phyloP scores from a whole-genome alignment of 2,888 invertebrate species.

The Crematogaster levior region DNA sequence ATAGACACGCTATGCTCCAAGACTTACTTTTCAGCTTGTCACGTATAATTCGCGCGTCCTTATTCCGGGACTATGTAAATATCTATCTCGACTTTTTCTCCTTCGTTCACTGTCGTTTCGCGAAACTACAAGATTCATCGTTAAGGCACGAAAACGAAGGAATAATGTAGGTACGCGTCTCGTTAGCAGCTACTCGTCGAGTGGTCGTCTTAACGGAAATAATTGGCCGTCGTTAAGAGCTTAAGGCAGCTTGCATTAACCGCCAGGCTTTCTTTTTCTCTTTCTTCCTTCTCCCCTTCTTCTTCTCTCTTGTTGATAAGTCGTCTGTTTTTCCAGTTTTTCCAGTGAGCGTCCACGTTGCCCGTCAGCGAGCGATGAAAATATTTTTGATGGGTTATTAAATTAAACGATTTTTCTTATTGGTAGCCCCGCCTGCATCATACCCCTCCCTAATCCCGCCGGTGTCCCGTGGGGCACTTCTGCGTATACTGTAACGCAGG shows the following conservation, averaged over 20 bases:
- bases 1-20: conserved; percentile 1
- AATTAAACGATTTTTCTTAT: conserved; percentile 84
- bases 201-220: conserved; percentile 73
- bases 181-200: conserved; percentile 74
- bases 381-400: conserved; percentile 83
- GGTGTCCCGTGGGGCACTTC: conserved; percentile 83
- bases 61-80: conserved; percentile 34
- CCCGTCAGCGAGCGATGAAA: conserved; percentile 61
- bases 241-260: conserved; percentile 67
- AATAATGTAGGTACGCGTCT: conserved; percentile 59
- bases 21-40: conserved; percentile 23
- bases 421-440: conserved; percentile 67
- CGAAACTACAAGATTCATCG: background rate
- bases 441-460: conserved; percentile 53
- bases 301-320: conserved; percentile 16
- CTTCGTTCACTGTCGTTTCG: background rate
- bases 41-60: conserved; percentile 46
- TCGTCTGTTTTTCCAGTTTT: conserved; percentile 36
- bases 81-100: conserved; percentile 30
- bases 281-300: conserved; percentile 37
- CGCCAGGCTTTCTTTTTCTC: conserved; percentile 43
- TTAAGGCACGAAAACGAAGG: conserved; percentile 34
- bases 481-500: conserved; percentile 81
- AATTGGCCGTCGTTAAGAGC: conserved; percentile 80
- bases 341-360: conserved; percentile 22